Percentiles rank a stretch among this genome's conserved stretches.
These are phyloP conservation scores for Lithophane leautieri DNA, from an alignment of 2,888 invertebrate species.

Conservation along the genomic window DNA sequence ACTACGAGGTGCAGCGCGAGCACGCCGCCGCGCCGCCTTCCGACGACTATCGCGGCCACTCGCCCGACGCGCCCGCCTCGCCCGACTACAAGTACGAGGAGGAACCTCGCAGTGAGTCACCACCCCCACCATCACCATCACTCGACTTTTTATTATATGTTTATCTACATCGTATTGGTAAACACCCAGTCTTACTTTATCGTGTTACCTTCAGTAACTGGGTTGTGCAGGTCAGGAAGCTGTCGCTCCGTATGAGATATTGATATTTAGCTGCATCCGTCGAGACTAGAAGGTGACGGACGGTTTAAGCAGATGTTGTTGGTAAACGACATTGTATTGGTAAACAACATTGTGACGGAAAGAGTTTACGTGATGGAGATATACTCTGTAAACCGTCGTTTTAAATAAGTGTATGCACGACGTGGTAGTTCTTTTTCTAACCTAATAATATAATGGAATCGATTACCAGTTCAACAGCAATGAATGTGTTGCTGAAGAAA, in stretches of 20 bases:
- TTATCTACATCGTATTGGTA: background rate
- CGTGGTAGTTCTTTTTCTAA: no score
- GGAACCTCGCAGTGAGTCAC: slow-evolving; percentile 67
- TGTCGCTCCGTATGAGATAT: background rate
- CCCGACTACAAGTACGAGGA: slow-evolving; percentile 83
- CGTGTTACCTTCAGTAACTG: background rate
- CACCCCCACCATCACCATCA: background rate
- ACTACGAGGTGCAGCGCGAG: slow-evolving; percentile 72
- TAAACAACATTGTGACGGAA: no score
- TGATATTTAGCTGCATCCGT: background rate
- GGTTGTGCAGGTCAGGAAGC: background rate
- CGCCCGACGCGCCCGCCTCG: slow-evolving; percentile 77
- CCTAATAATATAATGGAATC: no score
- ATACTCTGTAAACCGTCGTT: no score
- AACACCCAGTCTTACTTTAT: background rate
- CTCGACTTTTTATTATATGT: background rate
- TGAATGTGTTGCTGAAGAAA: no score
- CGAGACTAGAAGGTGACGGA: background rate
- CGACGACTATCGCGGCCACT: slow-evolving; percentile 78
- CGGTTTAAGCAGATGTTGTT: no score
- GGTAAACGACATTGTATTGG: background rate
- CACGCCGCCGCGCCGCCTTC: slow-evolving; percentile 55
- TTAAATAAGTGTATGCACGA: no score
- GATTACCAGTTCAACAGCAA: no score
- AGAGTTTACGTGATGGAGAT: no score